phyloP scores from a whole-genome alignment of 2,888 invertebrate genomes.

The Napeogenes sylphis region DNA sequence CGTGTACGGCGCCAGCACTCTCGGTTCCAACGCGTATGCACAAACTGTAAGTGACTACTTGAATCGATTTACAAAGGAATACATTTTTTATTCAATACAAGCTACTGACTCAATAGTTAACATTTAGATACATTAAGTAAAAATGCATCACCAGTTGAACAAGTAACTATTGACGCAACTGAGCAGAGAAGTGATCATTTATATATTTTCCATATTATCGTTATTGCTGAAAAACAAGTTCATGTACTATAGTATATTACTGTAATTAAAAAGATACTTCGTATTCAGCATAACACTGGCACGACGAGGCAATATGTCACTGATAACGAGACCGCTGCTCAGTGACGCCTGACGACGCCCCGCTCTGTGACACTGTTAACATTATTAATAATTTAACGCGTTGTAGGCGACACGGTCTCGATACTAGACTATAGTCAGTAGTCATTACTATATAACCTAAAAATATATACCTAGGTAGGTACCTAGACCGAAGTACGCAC shows the following conservation, averaged over 20 bases:
- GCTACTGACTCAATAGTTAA: no score
- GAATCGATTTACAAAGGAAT: not conserved
- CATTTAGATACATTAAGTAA: no score
- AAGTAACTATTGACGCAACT: no score
- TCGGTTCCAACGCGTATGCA: slow-evolving; percentile 48
- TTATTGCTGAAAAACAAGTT: not conserved
- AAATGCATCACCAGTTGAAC: no score
- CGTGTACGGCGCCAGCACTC: slow-evolving; percentile 49
- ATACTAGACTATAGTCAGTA: not conserved
- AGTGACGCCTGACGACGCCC: slow-evolving; percentile 19
- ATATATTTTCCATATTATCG: not conserved
- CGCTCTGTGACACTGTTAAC: slow-evolving; percentile 10
- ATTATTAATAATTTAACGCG: not conserved
- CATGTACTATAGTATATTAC: not conserved
- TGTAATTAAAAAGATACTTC: slow-evolving; percentile 4
- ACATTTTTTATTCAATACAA: no score
- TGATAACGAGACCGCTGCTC: slow-evolving; percentile 16
- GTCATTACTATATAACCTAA: no score
- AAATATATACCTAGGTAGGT: no score
- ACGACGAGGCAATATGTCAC: slow-evolving; percentile 8
- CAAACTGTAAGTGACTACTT: slow-evolving; percentile 46
- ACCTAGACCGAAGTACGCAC: no score
- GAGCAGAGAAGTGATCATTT: not conserved
- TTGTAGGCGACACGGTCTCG: not conserved
- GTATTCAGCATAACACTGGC: slow-evolving; percentile 5